Evolutionary conservation across 92 coral and sea anemone species (phyloP), one percentile per base, ranked within the genome.

Genomic region (Nematostella vectensis): DNA sequence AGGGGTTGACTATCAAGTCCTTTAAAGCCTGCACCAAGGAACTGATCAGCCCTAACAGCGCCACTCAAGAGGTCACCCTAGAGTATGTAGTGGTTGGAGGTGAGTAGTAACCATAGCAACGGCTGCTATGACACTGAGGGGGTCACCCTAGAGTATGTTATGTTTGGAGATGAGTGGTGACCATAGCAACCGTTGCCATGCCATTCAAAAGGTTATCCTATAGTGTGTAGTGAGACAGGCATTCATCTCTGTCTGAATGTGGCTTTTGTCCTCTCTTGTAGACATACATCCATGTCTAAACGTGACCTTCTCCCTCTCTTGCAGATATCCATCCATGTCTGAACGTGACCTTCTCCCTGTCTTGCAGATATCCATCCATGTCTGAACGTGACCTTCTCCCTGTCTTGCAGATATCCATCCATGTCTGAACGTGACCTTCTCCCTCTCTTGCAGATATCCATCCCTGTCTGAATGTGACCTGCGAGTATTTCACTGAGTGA

Each of bases 291-390:
- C 65, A n/a, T 59, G 65, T 26, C 28, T 42, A 33, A 59, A 59
- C 13, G 65, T 59, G 11, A n/a, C 65, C 13, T 59, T 51, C 53
- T n/a, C n/a, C n/a, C n/a, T n/a, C n/a, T n/a, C 28, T 59, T 42
- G 19, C 65, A 59, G 65, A 22, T 17, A n/a, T 59, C 47, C 52
- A 59, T 27, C 65, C 65, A n/a, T 59, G 65, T 26, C 28, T 42
- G 52, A 59, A 59, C 13, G 65, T 59, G 11, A n/a, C 65, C 13
- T 59, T 51, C 53, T n/a, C n/a, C n/a, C n/a, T n/a, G n/a, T n/a
- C 28, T 59, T 42, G 19, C 65, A 59, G 65, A 22, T 17, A n/a
- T 59, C 47, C 52, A 59, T 27, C 65, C 65, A n/a, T 59, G 65
- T 26, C 28, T 42, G 52, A 59, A 59, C 13, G 65, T 59, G 11